These are phyloP conservation scores for Zoroaster sp. DNA, from an alignment of 53 echinoderm and acorn worm genomes.

Conservation along the genomic window DNA sequence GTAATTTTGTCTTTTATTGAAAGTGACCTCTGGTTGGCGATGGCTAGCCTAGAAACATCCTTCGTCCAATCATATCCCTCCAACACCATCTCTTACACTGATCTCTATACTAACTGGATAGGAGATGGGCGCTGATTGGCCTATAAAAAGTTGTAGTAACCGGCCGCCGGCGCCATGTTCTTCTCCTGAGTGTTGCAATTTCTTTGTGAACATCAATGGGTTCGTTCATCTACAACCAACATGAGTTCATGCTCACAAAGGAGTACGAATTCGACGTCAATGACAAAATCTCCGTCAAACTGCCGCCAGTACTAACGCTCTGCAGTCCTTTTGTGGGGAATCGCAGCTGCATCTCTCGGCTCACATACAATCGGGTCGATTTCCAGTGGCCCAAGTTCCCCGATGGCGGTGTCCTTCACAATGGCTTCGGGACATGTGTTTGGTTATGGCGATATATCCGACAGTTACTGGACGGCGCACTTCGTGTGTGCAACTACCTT, in stretches of 20 bases:
- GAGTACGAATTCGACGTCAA: not conserved
- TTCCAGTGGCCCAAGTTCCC: not conserved
- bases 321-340: constrained; percentile 8
- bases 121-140: no score
- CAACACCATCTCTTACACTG: no score
- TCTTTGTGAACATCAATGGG: not conserved
- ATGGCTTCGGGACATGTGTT: not conserved
- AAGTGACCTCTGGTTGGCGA: no score
- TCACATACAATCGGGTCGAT: not conserved
- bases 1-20: no score
- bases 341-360: not conserved
- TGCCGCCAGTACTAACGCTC: not conserved
- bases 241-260: not conserved
- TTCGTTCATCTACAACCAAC: not conserved
- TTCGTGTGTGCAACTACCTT: not conserved
- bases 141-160: no score
- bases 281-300: not conserved
- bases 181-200: no score
- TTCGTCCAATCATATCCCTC: no score
- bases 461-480: not conserved
- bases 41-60: no score
- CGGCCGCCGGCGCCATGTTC: no score
- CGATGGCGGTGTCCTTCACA: not conserved
- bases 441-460: not conserved
- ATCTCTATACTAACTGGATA: no score